Evolutionary conservation across 2,888 invertebrate genomes (phyloP), one percentile per base, ranked within the genome.

Genomic region (Parthenolecanium corni): DNA sequence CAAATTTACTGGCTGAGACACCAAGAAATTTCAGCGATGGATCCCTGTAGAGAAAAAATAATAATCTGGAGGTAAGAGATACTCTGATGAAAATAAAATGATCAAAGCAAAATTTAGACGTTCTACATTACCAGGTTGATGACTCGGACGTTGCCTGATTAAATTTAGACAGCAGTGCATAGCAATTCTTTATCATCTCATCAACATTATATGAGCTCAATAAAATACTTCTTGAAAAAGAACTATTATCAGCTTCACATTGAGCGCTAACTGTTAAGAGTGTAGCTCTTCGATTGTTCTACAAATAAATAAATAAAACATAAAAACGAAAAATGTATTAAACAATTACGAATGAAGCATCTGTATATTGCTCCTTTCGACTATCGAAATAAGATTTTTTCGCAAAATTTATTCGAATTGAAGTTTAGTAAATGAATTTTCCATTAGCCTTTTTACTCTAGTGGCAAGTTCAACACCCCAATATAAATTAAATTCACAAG

Each of bases 241-340:
- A 40, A 25, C n/a, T 52, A 2, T 16, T 40, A 12, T 65, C 44
- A 36, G 36, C 63, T 25, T 65, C 42, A 9, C 65, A 58, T 53
- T 53, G 54, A 25, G 62, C 56, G 47, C 62, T 65, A 11, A 92
- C 80, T 0, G 86, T 85, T 76, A 94, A 79, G 70, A 84, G 80
- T 72, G 84, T 83, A 0, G 92, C 91, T 36, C 80, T 80, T 56
- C 94, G 80, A 70, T 86, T 85, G 71, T 89, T 91, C 76, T 93
- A 85, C 51, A 71, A 70, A 63, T 68, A 67, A 49, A 23, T 23
- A 23, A 6, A 23, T 6, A 14, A 24, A 49, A 51, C 21, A 11
- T 51, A 14, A 16, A 11, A 24, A 16, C 14, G 21, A 6, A 18
- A 47, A 47, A 16, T n/a, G n/a, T 47, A 25, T n/a, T 25, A 25